Conservation (phyloP, 2,797 vertebrate species). For the Pseudomugil tenellus region DNA sequence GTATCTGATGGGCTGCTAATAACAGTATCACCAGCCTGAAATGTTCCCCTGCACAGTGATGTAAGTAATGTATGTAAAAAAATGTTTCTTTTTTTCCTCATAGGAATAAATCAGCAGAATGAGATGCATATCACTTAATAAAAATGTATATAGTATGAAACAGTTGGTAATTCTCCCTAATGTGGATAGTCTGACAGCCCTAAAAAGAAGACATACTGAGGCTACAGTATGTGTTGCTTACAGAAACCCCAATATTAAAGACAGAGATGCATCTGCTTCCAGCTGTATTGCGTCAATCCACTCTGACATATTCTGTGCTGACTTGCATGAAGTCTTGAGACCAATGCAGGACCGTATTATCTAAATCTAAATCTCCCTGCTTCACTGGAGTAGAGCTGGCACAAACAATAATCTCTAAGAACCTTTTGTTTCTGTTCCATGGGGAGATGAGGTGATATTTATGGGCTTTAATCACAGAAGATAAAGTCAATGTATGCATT, state of each 20-base stretch:
- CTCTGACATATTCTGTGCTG: constrained; percentile 7
- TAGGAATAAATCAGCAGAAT: constrained; percentile 5
- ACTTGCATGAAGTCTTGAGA: constrained; percentile 14
- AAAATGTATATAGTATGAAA: constrained; percentile 5
- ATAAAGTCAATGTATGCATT: not conserved
- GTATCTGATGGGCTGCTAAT: constrained; percentile 4
- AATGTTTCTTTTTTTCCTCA: not conserved
- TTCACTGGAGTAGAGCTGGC: constrained; percentile 4
- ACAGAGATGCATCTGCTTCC: not conserved
- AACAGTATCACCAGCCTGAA: not conserved
- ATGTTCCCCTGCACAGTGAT: constrained; percentile 4
- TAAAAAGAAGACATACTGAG: not conserved
- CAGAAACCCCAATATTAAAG: not conserved
- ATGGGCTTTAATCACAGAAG: not conserved
- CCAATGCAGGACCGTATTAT: constrained; percentile 13
- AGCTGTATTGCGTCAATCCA: constrained; percentile 13
- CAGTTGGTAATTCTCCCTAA: not conserved
- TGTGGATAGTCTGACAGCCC: not conserved
- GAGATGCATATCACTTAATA: not conserved
- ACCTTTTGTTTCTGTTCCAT: not conserved
- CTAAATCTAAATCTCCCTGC: constrained; percentile 7
- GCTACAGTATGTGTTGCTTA: not conserved
- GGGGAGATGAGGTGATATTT: not conserved
- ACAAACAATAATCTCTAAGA: constrained; percentile 11
- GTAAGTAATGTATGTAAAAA: not conserved